phyloP scores from a whole-genome alignment of 2,797 vertebrate genomes.

The Spinibarbus caldwelli region DNA sequence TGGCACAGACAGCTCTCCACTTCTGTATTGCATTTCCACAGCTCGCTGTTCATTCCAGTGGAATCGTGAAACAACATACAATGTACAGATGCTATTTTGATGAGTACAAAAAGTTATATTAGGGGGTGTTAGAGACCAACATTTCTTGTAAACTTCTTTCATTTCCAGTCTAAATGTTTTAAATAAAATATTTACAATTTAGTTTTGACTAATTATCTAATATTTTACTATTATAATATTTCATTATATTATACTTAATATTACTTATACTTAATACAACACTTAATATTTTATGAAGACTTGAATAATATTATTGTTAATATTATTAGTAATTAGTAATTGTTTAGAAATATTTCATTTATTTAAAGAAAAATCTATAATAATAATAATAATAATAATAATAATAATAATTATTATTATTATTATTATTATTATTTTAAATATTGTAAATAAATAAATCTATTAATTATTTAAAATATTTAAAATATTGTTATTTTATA shows the following conservation, averaged over 20 bases:
- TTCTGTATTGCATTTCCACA: slow-evolving; percentile 2
- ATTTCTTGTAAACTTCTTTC: not conserved
- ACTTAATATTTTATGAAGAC: not conserved
- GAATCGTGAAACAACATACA: not conserved
- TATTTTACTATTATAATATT: not conserved
- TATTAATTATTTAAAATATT: too few species aligned
- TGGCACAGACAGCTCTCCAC: not conserved
- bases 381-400: too few species aligned
- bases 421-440: too few species aligned
- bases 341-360: too few species aligned
- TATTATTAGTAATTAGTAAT: too few species aligned
- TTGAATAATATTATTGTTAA: not conserved
- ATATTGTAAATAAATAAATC: too few species aligned
- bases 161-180: not conserved
- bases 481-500: too few species aligned
- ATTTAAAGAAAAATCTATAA: too few species aligned
- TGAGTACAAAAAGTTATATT: not conserved
- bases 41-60: not conserved
- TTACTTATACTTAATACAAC: too few species aligned
- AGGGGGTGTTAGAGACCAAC: not conserved
- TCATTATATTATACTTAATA: not conserved
- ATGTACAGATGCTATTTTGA: not conserved
- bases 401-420: too few species aligned
- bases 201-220: too few species aligned
- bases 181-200: too few species aligned